phyloP scores from a whole-genome alignment of 2,888 invertebrate genomes.

The Eristalis intricaria region DNA sequence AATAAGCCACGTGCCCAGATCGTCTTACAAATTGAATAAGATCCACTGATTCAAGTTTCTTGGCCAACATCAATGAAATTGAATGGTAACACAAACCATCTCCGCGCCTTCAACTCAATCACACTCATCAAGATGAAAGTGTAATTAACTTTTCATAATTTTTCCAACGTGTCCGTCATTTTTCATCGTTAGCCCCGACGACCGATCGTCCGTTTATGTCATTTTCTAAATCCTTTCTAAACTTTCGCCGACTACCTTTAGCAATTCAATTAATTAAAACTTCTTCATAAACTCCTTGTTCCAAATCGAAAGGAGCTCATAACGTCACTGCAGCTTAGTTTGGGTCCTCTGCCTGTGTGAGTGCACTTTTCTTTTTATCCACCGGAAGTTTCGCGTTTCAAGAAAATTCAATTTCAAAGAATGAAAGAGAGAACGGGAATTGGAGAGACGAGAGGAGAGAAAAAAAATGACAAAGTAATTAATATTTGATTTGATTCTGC shows the following conservation, averaged over 20 bases:
- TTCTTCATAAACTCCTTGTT: conserved; percentile 32
- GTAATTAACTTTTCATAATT: background rate
- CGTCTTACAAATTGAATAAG: no score
- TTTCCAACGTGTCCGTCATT: background rate
- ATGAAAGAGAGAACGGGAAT: background rate
- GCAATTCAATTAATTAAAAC: conserved; percentile 67
- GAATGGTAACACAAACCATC: no score
- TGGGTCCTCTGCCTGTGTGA: background rate
- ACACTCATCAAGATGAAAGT: background rate
- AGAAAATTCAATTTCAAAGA: background rate
- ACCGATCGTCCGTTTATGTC: background rate
- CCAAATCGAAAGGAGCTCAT: conserved; percentile 25
- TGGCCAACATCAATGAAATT: no score
- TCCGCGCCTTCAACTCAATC: no score
- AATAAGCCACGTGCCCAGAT: no score
- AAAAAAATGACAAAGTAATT: conserved; percentile 57
- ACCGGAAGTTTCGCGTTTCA: conserved; percentile 3
- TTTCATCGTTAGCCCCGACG: background rate
- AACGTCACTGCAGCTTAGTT: background rate
- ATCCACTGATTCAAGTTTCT: no score
- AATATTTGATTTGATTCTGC: conserved; percentile 66
- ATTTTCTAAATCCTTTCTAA: background rate
- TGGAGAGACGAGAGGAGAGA: conserved; percentile 8
- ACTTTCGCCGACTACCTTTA: background rate
- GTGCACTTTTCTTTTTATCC: background rate